phyloP scores from a whole-genome alignment of 2,113 vertebrate genomes.

The Oceanites oceanicus region DNA sequence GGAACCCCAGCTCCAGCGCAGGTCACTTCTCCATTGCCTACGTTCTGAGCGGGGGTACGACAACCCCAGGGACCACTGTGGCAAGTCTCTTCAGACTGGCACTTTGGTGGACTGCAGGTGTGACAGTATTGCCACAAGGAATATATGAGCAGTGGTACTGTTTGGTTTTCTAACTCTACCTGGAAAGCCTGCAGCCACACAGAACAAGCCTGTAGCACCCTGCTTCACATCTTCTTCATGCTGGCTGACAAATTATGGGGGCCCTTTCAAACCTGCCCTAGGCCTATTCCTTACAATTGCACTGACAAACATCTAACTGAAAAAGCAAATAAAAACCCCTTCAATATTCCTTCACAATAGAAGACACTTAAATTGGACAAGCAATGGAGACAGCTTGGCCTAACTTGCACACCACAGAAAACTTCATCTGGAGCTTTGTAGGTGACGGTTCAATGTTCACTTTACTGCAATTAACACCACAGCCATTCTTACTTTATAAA shows the following conservation, averaged over 20 bases:
- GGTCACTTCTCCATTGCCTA: rapidly evolving
- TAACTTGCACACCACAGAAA: background rate
- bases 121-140: background rate
- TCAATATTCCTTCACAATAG: background rate
- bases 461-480: background rate
- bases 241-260: background rate
- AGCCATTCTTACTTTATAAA: background rate
- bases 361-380: background rate
- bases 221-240: background rate
- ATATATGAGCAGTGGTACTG: background rate
- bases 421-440: background rate
- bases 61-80: background rate
- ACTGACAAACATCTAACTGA: background rate
- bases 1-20: rapidly evolving
- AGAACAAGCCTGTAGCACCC: background rate
- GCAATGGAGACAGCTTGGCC: background rate
- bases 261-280: background rate
- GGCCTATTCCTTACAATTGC: background rate
- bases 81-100: background rate
- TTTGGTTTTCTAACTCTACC: background rate
- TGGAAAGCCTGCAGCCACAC: background rate
- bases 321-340: background rate
- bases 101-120: background rate
- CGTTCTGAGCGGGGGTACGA: background rate
- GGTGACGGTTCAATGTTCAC: background rate